Evolutionary conservation across 2,888 invertebrate genomes (phyloP), one percentile per base, ranked within the genome.

Genomic region (Alitta virens): DNA sequence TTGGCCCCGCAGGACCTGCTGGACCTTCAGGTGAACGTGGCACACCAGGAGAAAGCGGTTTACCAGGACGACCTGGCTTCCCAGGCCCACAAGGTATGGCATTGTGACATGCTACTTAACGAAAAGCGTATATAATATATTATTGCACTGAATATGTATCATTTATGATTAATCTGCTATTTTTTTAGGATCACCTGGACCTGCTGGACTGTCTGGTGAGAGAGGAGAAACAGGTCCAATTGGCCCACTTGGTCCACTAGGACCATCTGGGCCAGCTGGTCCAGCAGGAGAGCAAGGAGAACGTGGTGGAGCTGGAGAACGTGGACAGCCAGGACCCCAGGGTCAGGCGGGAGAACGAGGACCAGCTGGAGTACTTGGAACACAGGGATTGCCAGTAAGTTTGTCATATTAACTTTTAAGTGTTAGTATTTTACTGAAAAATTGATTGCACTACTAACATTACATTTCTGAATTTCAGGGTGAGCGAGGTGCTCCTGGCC

Each of bases 1-100:
- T 43, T 46, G 63, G 63, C 2, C 49, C 50, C 16, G 5, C 23
- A 25, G 66, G 66, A 24, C 26, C 43, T 3, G n/a, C 18, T 9
- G 66, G 66, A 68, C 71, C 75, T 3, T 74, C 76, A 23, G 83
- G 83, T 33, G 64, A 68, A 27, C 82, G 83, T 75, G 92, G 92
- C n/a, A 85, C 87, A 1, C 87, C 89, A n/a, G 92, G 92, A 51
- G 86, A 86, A 51, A n/a, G 52, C 9, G 59, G 59, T 9, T 21
- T 18, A n/a, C 18, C 38, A 38, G 58, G 58, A 58, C 46, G 21
- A 1, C 14, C 51, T 33, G 66, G 62, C 21, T 33, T 38, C 38
- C 1, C 62, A 24, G 60, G 66, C 7, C 61, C 52, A 38, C 42
- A 42, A 21, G 63, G 65, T 24, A 18, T 51, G 46, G 5, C 5